Conservation (phyloP, 92 coral and sea anemone species). For the Muricea muricata region DNA sequence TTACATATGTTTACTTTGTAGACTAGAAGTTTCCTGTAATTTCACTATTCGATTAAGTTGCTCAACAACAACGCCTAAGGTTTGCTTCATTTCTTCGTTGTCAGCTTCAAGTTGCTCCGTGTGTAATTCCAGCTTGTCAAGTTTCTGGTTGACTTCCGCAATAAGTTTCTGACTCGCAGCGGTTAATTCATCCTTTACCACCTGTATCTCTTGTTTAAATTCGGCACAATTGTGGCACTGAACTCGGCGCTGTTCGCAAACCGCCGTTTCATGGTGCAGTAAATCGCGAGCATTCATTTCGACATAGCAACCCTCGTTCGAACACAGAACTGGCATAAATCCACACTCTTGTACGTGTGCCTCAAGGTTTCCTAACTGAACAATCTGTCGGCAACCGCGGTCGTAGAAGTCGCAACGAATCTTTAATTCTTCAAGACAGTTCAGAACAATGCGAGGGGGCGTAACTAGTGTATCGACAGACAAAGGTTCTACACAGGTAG, state of each 20-base stretch:
- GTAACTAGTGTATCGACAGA: background rate
- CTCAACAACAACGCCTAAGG: background rate
- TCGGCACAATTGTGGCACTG: constrained; percentile 2
- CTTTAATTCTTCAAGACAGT: background rate
- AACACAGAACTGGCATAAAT: background rate
- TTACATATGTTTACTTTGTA: background rate
- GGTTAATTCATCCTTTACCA: background rate
- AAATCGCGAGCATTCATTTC: background rate
- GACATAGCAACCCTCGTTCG: background rate
- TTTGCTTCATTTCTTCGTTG: background rate
- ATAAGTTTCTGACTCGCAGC: background rate
- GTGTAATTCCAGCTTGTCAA: background rate
- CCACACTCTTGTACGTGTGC: constrained; percentile 7
- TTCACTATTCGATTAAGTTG: background rate
- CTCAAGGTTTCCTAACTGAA: background rate
- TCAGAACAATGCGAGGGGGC: background rate
- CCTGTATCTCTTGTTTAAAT: background rate
- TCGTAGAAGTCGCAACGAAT: constrained; percentile 3
- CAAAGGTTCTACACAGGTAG: background rate
- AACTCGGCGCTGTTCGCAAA: too few relatives aligned
- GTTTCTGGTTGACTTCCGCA: background rate
- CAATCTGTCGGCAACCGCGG: constrained; percentile 8
- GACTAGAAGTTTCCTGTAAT: background rate
- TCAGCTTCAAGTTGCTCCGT: background rate
- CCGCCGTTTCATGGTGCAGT: background rate